Percentiles rank a stretch among this genome's conserved stretches.
These are phyloP conservation scores for Holacanthus passer DNA, from an alignment of 2,113 vertebrate genomes.

Conservation along the genomic window DNA sequence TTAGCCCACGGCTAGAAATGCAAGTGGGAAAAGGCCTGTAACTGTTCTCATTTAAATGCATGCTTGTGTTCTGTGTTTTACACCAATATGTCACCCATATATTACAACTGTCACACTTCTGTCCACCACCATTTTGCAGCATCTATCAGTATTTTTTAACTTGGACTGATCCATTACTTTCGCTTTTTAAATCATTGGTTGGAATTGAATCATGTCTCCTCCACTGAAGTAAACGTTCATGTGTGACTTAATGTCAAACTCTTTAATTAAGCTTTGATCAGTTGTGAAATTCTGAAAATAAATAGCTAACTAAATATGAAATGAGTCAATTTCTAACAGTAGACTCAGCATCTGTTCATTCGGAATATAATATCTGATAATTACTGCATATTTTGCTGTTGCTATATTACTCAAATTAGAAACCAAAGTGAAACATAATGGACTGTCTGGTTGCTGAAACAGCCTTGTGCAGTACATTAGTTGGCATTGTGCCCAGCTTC, in stretches of 20 bases:
- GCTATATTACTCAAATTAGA: neutral
- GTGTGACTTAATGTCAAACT: neutral
- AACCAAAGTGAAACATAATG: constrained; percentile 5
- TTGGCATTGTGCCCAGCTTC: neutral
- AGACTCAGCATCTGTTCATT: neutral
- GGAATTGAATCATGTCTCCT: neutral
- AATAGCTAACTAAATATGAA: neutral
- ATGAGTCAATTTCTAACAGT: neutral
- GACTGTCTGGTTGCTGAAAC: neutral
- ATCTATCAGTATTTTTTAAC: neutral
- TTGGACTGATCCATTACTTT: neutral
- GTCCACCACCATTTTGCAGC: neutral
- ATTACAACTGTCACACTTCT: too few relatives aligned
- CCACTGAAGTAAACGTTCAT: neutral
- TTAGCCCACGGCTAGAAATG: neutral
- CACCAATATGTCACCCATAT: too few relatives aligned
- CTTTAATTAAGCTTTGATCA: neutral
- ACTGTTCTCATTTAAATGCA: too few relatives aligned
- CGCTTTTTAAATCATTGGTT: neutral
- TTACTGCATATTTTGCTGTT: neutral
- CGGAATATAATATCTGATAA: neutral
- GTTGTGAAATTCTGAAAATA: neutral
- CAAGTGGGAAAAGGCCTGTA: neutral
- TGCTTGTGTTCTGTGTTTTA: too few relatives aligned
- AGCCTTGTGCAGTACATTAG: neutral